phyloP scores from a whole-genome alignment of 2,888 invertebrate genomes.

The Aspidiotus destructor region DNA sequence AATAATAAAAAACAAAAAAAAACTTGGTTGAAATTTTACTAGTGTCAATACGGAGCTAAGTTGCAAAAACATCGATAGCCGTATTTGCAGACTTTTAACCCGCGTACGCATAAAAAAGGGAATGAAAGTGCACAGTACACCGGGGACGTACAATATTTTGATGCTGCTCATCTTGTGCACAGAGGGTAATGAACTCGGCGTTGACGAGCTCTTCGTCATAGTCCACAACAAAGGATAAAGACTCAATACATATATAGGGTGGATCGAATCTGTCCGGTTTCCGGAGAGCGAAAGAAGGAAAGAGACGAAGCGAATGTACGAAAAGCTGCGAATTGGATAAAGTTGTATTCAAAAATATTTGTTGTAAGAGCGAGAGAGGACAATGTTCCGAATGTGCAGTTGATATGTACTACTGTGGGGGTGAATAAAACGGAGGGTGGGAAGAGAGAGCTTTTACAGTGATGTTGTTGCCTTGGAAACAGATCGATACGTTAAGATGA shows the following conservation, averaged over 20 bases:
- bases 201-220: not conserved
- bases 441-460: conserved; percentile 19
- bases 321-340: conserved; percentile 17
- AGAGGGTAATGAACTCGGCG: conserved; percentile 2
- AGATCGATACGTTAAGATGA: conserved; percentile 29
- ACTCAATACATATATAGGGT: not conserved
- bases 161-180: no score
- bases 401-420: conserved; percentile 9
- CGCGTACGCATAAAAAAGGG: no score
- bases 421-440: conserved; percentile 6
- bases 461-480: conserved; percentile 26
- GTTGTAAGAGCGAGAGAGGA: conserved; percentile 20
- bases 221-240: not conserved
- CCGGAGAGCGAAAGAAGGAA: not conserved
- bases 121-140: no score
- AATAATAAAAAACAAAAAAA: no score
- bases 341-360: conserved; percentile 26
- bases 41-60: no score
- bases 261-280: conserved; percentile 4
- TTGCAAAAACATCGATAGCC: no score
- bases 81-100: no score
- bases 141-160: no score
- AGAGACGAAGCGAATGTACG: conserved; percentile 18
- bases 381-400: conserved; percentile 28
- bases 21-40: no score